Percentiles rank a stretch among this genome's conserved stretches.
These are phyloP conservation scores for Podiceps cristatus DNA, from an alignment of 2,113 vertebrate genomes.

Conservation along the genomic window DNA sequence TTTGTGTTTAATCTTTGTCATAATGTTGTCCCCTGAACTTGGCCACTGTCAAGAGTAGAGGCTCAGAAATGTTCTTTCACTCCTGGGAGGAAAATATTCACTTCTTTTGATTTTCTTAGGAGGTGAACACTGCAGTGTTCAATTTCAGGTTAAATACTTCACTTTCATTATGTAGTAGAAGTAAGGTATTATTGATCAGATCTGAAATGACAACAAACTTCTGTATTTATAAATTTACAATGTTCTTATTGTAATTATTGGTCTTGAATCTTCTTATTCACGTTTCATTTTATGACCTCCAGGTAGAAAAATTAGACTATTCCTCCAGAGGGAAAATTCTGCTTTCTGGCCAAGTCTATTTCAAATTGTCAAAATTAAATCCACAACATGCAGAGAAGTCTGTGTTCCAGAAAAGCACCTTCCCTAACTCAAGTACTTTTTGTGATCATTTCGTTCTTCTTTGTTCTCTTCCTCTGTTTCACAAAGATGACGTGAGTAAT, in stretches of 20 bases:
- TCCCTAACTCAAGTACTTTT: not conserved
- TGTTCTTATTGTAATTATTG: not conserved
- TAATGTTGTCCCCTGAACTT: not conserved
- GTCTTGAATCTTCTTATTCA: not conserved
- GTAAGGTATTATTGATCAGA: not conserved
- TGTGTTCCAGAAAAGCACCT: not conserved
- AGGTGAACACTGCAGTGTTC: not conserved
- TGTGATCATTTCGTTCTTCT: slow-evolving; percentile 21
- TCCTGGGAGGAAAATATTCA: not conserved
- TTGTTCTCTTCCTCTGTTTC: slow-evolving; percentile 42
- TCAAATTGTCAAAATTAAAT: not conserved
- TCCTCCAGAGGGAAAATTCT: not conserved
- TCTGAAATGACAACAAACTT: not conserved
- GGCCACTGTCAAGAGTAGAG: not conserved
- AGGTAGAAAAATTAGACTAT: not conserved
- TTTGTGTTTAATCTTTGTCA: not conserved
- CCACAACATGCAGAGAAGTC: not conserved
- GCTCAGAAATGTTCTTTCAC: not conserved
- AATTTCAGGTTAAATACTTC: not conserved
- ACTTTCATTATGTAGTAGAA: not conserved
- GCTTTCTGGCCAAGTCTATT: not conserved
- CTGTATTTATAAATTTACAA: not conserved
- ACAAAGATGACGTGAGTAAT: slow-evolving; percentile 19
- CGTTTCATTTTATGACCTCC: not conserved
- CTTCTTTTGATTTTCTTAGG: not conserved